phyloP scores from a whole-genome alignment of 2,797 vertebrate genomes.

The Heteromormyrus szaboi region DNA sequence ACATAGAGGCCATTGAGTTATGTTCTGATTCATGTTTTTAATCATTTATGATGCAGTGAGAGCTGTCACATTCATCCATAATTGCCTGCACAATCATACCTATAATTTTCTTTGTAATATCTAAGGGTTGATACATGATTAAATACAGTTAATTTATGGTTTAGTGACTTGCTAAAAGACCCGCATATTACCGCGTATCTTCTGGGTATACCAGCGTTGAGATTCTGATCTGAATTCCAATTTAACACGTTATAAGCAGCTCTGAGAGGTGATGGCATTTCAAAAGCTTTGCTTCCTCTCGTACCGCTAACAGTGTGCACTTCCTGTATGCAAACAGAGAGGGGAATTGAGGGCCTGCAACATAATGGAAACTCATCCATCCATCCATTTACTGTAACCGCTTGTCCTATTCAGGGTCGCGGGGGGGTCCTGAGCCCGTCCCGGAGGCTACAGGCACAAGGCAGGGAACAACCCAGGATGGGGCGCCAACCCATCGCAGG shows the following conservation, averaged over 20 bases:
- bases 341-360: neutral
- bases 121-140: neutral
- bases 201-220: neutral
- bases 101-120: neutral
- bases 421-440: neutral
- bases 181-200: neutral
- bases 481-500: neutral
- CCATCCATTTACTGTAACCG: neutral
- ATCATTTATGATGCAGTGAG: neutral
- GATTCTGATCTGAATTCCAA: neutral
- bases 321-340: neutral
- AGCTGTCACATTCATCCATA: neutral
- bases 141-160: neutral
- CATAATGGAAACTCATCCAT: neutral
- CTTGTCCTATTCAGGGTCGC: neutral
- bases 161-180: neutral
- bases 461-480: neutral
- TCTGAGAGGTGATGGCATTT: neutral
- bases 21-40: neutral
- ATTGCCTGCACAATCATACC: neutral
- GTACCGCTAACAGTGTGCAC: neutral
- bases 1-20: neutral
- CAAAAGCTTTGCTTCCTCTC: neutral
- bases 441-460: neutral
- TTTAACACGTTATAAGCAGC: neutral